These are phyloP conservation scores for Campylomormyrus numenius DNA, from an alignment of 2,113 vertebrate species.

Conservation along the genomic window DNA sequence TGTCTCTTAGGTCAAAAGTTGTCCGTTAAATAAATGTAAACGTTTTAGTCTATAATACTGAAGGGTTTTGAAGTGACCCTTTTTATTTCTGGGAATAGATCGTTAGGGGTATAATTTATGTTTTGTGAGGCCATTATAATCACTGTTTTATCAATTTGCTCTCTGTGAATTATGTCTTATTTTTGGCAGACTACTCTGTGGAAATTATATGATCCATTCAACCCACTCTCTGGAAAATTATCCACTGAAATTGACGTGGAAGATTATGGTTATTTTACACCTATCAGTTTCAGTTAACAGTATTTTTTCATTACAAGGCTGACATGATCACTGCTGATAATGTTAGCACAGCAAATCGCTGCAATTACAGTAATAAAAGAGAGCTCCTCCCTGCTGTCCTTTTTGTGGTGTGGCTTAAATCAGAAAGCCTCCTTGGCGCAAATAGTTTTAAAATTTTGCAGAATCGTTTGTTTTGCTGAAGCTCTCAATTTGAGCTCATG, in stretches of 20 bases:
- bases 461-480: neutral
- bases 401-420: neutral
- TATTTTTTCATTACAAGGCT: constrained; percentile 7
- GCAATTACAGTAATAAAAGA: constrained; percentile 17
- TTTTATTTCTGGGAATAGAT: neutral
- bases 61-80: neutral
- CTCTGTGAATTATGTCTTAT: neutral
- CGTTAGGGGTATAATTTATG: neutral
- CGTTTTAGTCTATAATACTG: neutral
- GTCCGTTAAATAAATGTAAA: neutral
- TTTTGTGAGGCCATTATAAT: constrained; percentile 1
- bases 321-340: neutral
- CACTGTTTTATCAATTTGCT: constrained; percentile 12
- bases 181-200: constrained; percentile 1
- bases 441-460: neutral
- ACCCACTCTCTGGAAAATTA: neutral
- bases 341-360: neutral
- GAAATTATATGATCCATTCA: constrained; percentile 11
- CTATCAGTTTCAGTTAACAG: neutral
- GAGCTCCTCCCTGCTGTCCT: neutral
- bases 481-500: neutral
- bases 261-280: constrained; percentile 13
- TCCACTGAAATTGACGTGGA: neutral
- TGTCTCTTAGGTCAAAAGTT: neutral
- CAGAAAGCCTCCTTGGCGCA: neutral